Evolutionary conservation across 1,140 invertebrate species (phyloP).

Genomic region (Sycobia sp.): DNA sequence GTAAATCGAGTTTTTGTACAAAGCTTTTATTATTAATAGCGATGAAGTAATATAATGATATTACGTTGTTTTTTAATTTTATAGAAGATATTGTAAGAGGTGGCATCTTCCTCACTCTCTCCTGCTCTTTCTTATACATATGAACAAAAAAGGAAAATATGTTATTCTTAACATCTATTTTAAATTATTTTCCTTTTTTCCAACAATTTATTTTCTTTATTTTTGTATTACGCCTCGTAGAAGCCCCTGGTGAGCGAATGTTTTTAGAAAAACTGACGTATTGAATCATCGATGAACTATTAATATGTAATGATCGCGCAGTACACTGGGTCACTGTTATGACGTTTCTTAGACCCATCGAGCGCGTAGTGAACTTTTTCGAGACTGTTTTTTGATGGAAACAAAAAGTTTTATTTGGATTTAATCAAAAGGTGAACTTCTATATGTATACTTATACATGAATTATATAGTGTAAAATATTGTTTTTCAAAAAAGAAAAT

Average conservation of each 20-base stretch:
- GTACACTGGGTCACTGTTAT: constrained; percentile 55
- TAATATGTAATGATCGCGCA: constrained; percentile 43
- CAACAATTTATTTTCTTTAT: constrained; percentile 38
- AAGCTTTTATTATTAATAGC: constrained; percentile 60
- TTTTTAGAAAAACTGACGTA: constrained; percentile 38
- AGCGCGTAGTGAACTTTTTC: constrained; percentile 42
- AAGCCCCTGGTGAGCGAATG: constrained; percentile 52
- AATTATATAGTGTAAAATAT: constrained; percentile 57
- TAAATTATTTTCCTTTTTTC: constrained; percentile 44
- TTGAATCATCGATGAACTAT: constrained; percentile 28
- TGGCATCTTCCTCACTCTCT: constrained; percentile 36
- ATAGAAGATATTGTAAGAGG: constrained; percentile 46
- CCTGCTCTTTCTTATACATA: constrained; percentile 38
- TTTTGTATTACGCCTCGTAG: constrained; percentile 49
- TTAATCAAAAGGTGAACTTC: constrained; percentile 39
- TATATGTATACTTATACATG: constrained; percentile 50
- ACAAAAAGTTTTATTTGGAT: constrained; percentile 47
- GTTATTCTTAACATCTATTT: constrained; percentile 26
- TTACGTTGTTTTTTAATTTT: constrained; percentile 63
- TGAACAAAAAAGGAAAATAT: constrained; percentile 24
- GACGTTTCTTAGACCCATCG: constrained; percentile 51
- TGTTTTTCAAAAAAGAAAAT: constrained; percentile 49
- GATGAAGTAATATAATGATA: constrained; percentile 59
- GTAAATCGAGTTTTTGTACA: constrained; percentile 62
- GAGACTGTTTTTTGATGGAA: constrained; percentile 45